A percentile compares a stretch with the other conserved stretches of the same genome.
phyloP scores from a whole-genome alignment of 2,113 vertebrate genomes.

The Anolis sagrei region DNA sequence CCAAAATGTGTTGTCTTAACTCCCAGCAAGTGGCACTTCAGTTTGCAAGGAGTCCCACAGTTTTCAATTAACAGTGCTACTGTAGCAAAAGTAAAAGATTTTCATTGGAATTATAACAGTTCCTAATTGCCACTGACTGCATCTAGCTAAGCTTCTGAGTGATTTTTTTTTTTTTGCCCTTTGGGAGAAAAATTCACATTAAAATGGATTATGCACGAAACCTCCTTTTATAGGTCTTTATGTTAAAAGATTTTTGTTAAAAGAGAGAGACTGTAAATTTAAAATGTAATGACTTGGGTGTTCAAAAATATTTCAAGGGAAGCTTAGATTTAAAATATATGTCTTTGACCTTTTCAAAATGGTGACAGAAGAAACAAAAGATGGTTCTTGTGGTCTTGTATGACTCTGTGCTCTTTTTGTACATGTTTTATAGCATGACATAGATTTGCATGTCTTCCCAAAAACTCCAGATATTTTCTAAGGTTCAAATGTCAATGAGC shows the following conservation, averaged over 20 bases:
- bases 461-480: too few relatives aligned
- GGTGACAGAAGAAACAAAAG: not conserved
- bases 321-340: not conserved
- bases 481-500: too few relatives aligned
- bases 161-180: not conserved
- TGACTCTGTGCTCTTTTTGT: too few relatives aligned
- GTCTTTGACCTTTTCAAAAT: too few relatives aligned
- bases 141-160: not conserved
- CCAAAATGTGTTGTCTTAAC: not conserved
- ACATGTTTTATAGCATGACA: too few relatives aligned
- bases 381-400: too few relatives aligned
- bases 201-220: conserved; percentile 2
- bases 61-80: not conserved
- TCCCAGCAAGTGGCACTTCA: not conserved
- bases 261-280: not conserved
- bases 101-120: not conserved
- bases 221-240: not conserved
- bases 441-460: too few relatives aligned
- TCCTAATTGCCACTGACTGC: conserved; percentile 3
- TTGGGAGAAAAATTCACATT: not conserved
- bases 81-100: not conserved
- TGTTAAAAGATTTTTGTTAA: conserved; percentile 29
- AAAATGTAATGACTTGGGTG: not conserved
- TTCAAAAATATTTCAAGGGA: not conserved
- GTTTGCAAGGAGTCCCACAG: rapidly evolving